Conservation (phyloP, 2,113 vertebrate species). For the Thamnophis sirtalis region DNA sequence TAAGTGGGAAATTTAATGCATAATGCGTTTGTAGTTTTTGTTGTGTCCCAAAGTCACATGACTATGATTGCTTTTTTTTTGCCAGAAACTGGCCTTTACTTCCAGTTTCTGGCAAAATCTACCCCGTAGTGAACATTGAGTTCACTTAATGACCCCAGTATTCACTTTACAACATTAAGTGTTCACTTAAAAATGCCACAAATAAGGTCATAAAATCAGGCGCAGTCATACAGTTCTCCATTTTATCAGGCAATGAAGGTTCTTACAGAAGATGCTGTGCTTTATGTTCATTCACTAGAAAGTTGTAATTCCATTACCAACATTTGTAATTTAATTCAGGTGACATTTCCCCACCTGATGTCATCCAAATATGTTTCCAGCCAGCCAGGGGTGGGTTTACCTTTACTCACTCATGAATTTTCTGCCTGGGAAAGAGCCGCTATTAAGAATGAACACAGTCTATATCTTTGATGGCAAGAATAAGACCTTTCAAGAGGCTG, state of each 20-base stretch:
- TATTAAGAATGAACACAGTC: not conserved
- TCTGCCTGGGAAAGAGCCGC: not conserved
- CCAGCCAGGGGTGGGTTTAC: not conserved
- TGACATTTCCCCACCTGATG: not conserved
- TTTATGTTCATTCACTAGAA: constrained; percentile 60
- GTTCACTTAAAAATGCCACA: not conserved
- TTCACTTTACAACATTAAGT: not conserved
- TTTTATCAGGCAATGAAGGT: constrained; percentile 5
- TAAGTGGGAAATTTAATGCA: not conserved
- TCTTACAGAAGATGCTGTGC: constrained; percentile 18
- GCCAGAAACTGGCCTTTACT: not conserved
- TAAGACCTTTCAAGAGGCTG: not conserved
- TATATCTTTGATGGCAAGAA: not conserved
- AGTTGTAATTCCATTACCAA: constrained; percentile 57
- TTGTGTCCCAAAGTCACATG: not conserved
- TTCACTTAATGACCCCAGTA: not conserved
- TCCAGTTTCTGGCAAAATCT: not conserved
- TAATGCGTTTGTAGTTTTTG: not conserved
- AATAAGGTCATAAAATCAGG: not conserved
- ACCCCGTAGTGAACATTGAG: not conserved
- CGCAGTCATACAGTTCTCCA: not conserved
- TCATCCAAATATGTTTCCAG: not conserved
- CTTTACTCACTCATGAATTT: not conserved
- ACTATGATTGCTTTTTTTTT: not conserved
- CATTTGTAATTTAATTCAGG: constrained; percentile 32